Base-by-base conservation (phyloP, 2,113 vertebrate species). In the Myrmecophaga tridactyla region DNA sequence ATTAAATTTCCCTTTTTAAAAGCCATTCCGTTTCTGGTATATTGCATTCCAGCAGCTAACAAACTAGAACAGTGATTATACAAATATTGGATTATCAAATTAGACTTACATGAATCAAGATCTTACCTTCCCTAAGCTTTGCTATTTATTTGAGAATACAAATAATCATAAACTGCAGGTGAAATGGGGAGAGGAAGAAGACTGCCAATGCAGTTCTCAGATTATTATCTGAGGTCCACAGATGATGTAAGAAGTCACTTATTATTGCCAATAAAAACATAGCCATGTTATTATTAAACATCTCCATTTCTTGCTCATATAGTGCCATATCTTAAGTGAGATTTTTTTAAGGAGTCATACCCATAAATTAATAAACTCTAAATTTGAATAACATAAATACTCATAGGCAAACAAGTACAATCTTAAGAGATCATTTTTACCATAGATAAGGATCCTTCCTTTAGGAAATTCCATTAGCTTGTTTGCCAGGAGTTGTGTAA, bases 281-380 rank as follows among this genome's bases (percentile, higher is more conserved):
- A 36, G 36, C 51, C n/a, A 51, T 1, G 76, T 43, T n/a, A 23
- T 62, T 67, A 58, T 51, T 86, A 86, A 69, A 51, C 51, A 69
- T 63, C 12, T 60, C 25, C 1, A 21, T 23, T 12, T 70, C 67
- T 58, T 6, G 27, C 4, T 76, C 15, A 69, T 41, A 31, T 70
- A 48, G 1, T 90, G 85, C 27, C 23, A 62, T 25, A 36, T 11
- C 25, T 48, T 46, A 63, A 4, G 10, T 48, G 46, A 48, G 10
- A 31, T 51, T 65, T n/a, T 43, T 58, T 21, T n/a, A 31, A 4
- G 1, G 1, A 72, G 4, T 0, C 17, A 36, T 31, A 3, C 1
- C 10, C 7, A n/a, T 70, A 81, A 48, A 21, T 58, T 82, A 60
- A 58, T 76, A 62, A 41, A 36, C 51, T 88, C 48, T 83, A 67